Conservation (phyloP, 2,113 vertebrate genomes). For the Aythya baeri region DNA sequence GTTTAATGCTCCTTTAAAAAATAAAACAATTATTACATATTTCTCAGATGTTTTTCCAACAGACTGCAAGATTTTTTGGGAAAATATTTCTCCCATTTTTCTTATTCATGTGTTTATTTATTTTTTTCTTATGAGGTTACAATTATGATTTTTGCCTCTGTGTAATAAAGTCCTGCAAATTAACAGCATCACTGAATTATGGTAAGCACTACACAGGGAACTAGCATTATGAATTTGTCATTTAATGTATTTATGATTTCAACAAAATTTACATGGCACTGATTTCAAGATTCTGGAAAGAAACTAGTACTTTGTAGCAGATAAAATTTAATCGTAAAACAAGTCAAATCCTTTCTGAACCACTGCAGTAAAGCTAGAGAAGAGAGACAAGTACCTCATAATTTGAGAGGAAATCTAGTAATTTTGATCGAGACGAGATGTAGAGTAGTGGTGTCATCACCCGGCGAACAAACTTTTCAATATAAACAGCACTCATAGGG, state of each 20-base stretch:
- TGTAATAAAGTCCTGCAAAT: background rate
- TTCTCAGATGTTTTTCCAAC: background rate
- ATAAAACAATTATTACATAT: background rate
- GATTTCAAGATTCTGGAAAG: conserved; percentile 27
- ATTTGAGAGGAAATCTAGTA: conserved; percentile 90
- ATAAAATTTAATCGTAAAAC: conserved; percentile 25
- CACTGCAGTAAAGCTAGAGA: conserved; percentile 59
- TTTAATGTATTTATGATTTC: background rate
- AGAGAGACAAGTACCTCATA: conserved; percentile 87
- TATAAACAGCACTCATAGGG: conserved; percentile 89
- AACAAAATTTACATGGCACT: conserved; percentile 15
- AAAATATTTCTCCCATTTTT: background rate
- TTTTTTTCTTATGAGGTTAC: background rate
- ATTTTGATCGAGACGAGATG: conserved; percentile 86
- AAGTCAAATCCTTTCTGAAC: conserved; percentile 52
- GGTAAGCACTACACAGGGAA: background rate
- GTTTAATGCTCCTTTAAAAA: background rate
- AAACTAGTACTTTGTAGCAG: conserved; percentile 1
- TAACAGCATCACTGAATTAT: background rate
- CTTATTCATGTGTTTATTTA: background rate
- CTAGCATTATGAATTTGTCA: background rate
- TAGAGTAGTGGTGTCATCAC: conserved; percentile 94
- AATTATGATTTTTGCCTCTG: background rate
- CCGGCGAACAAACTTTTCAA: conserved; percentile 92
- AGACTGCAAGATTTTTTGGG: background rate